phyloP scores from a whole-genome alignment of 2,888 invertebrate genomes.

The Poecilus cupreus region DNA sequence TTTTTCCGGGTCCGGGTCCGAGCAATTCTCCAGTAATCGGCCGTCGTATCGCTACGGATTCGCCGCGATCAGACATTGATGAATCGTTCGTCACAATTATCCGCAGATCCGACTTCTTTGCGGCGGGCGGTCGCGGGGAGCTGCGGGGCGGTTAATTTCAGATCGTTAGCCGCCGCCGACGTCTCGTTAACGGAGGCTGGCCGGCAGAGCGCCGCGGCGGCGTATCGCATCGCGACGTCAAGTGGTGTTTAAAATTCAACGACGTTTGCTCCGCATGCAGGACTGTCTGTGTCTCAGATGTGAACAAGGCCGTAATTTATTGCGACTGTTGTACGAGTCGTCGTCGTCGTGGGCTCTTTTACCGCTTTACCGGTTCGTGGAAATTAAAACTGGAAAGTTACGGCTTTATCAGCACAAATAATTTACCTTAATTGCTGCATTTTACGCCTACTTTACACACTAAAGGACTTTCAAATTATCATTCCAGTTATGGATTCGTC shows the following conservation, averaged over 20 bases:
- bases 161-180: conserved; percentile 41
- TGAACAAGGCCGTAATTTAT: conserved; percentile 9
- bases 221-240: not conserved
- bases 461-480: conserved; percentile 18
- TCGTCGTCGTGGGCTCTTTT: too few species aligned
- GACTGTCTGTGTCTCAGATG: not conserved
- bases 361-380: conserved; percentile 14
- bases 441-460: conserved; percentile 40
- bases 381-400: conserved; percentile 38
- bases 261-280: conserved; percentile 7
- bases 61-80: conserved; percentile 40
- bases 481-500: conserved; percentile 25
- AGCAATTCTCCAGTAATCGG: not conserved
- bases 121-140: not conserved
- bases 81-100: conserved; percentile 53
- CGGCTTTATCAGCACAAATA: conserved; percentile 38
- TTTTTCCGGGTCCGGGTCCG: not conserved
- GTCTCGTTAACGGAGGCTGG: conserved; percentile 36
- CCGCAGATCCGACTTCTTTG: conserved; percentile 8
- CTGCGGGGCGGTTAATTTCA: conserved; percentile 39
- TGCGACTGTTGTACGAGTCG: not conserved
- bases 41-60: not conserved
- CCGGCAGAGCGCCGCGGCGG: not conserved
- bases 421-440: conserved; percentile 36
- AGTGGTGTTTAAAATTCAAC: conserved; percentile 47